Conservation (phyloP, 2,888 invertebrate species). For the Dryococelus australis region DNA sequence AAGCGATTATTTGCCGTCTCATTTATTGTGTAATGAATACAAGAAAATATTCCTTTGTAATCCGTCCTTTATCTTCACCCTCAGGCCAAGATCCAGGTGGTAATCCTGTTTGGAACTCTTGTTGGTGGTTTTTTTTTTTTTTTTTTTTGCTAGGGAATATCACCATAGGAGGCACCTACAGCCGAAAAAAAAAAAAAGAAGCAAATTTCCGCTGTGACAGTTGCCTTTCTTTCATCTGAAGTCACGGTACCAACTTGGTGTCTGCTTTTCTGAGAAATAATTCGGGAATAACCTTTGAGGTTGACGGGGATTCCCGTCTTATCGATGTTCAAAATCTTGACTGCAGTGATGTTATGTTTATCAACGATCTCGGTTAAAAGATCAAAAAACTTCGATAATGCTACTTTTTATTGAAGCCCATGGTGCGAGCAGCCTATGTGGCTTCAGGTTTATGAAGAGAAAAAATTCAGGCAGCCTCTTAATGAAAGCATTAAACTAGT, state of each 20-base stretch:
- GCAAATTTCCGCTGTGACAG: background rate
- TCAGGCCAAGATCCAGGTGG: too few relatives aligned
- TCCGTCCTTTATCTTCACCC: too few relatives aligned
- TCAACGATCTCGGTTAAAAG: constrained; percentile 21
- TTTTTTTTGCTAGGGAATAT: background rate
- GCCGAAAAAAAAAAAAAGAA: background rate
- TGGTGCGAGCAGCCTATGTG: background rate
- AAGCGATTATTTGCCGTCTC: too few relatives aligned
- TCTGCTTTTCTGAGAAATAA: constrained; percentile 23
- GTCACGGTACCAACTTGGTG: too few relatives aligned
- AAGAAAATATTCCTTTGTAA: background rate
- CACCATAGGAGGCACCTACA: background rate
- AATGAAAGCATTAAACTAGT: constrained; percentile 63
- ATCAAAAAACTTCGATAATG: constrained; percentile 1
- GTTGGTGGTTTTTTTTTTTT: background rate
- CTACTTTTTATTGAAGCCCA: constrained; percentile 21
- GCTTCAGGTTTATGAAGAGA: constrained; percentile 37
- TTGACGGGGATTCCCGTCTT: constrained; percentile 24
- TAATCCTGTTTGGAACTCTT: background rate
- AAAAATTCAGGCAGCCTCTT: constrained; percentile 56
- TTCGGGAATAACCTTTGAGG: constrained; percentile 12
- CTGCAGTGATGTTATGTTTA: constrained; percentile 21
- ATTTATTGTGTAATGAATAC: too few relatives aligned
- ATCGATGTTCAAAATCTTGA: background rate
- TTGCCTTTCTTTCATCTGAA: background rate